Percentiles rank a stretch among this genome's conserved stretches.
Evolutionary conservation across 2,797 vertebrate genomes (phyloP).

Genomic region (Esox masquinongy): DNA sequence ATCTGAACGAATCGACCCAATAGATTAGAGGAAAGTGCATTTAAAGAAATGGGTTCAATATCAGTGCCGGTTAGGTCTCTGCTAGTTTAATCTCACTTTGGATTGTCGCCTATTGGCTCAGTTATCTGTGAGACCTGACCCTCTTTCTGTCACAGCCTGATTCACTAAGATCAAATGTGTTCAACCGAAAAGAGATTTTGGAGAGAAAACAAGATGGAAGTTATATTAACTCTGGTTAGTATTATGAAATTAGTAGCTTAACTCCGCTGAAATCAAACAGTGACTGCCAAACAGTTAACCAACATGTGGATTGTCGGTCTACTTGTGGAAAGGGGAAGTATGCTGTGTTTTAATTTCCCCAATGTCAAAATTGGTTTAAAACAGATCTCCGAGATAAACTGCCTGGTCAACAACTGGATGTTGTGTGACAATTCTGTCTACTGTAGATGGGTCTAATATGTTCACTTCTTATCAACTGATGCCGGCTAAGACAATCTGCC

Average conservation of each 20-base stretch:
- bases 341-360: not conserved
- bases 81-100: not conserved
- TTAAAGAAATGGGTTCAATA: slow-evolving; percentile 2
- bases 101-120: not conserved
- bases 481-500: not conserved
- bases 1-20: slow-evolving; percentile 12
- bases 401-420: not conserved
- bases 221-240: not conserved
- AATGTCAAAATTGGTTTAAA: not conserved
- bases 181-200: not conserved
- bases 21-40: not conserved
- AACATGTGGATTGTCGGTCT: too few relatives aligned
- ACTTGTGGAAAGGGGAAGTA: too few relatives aligned
- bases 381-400: not conserved
- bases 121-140: too few relatives aligned
- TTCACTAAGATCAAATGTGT: not conserved
- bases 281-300: too few relatives aligned
- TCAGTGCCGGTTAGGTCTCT: not conserved
- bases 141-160: not conserved
- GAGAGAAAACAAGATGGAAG: not conserved
- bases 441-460: not conserved
- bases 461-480: not conserved
- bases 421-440: not conserved
- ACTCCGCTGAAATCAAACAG: not conserved
- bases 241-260: not conserved